Percentiles rank a stretch among this genome's conserved stretches.
Evolutionary conservation across 2,888 invertebrate genomes (phyloP).

Genomic region (Eulithis prunata): DNA sequence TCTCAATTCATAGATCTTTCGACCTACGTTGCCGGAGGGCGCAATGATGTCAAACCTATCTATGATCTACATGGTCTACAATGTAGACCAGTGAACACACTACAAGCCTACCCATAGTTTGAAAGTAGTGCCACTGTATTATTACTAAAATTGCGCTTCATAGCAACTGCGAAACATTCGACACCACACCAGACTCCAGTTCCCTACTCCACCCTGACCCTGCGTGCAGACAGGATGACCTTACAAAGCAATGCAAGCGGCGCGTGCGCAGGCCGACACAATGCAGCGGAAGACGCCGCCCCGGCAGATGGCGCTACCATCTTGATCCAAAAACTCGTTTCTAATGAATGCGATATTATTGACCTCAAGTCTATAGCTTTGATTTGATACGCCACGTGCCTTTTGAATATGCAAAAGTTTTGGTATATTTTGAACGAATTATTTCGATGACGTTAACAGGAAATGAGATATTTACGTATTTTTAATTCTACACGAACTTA

Average conservation of each 20-base stretch:
- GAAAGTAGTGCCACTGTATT: background rate
- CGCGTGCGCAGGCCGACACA: conserved; percentile 77
- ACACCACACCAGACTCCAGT: conserved; percentile 34
- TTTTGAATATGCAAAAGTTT: conserved; percentile 43
- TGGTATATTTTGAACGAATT: conserved; percentile 27
- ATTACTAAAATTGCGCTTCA: conserved; percentile 16
- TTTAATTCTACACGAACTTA: no score
- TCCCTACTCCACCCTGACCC: conserved; percentile 32
- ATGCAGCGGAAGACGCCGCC: conserved; percentile 81
- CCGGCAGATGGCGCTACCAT: conserved; percentile 72
- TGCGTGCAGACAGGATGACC: conserved; percentile 39
- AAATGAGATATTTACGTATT: conserved; percentile 1
- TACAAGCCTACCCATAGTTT: background rate
- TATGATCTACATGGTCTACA: no score
- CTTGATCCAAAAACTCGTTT: conserved; percentile 62
- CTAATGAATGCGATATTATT: conserved; percentile 59
- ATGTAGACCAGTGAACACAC: no score
- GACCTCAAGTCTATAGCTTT: conserved; percentile 64
- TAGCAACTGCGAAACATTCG: conserved; percentile 36
- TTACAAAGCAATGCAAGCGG: conserved; percentile 55
- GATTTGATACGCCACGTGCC: conserved; percentile 54
- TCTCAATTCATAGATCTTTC: no score
- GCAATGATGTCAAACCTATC: no score
- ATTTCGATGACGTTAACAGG: conserved; percentile 26
- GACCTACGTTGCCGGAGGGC: no score